Evolutionary conservation across 2,888 invertebrate genomes (phyloP).

Genomic region (Calephelis perditalis): DNA sequence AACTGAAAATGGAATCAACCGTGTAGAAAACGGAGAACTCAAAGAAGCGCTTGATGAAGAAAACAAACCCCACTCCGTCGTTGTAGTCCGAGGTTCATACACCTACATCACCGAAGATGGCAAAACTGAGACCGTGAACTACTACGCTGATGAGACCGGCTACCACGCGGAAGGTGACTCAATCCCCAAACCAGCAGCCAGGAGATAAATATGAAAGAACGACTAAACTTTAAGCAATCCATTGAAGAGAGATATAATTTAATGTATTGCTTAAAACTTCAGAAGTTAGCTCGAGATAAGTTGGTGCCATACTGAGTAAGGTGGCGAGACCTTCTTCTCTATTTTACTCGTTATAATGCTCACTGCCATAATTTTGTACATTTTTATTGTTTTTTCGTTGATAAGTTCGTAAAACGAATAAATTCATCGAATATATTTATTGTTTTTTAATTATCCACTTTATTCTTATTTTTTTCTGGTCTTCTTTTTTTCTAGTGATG

Average conservation of each 20-base stretch:
- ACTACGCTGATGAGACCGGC: constrained; percentile 80
- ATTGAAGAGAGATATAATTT: constrained; percentile 22
- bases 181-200: constrained; percentile 67
- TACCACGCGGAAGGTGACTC: constrained; percentile 80
- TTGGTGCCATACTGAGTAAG: constrained; percentile 25
- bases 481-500: too few species aligned
- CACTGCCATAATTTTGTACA: constrained; percentile 57
- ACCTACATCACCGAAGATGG: constrained; percentile 77
- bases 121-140: constrained; percentile 64
- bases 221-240: constrained; percentile 26
- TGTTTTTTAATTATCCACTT: constrained; percentile 10
- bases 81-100: constrained; percentile 79
- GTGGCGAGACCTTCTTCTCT: constrained; percentile 28
- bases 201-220: constrained; percentile 34
- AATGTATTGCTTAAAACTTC: constrained; percentile 16
- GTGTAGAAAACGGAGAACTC: constrained; percentile 66
- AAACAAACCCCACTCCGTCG: constrained; percentile 72
- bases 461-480: too few species aligned
- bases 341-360: constrained; percentile 17
- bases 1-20: constrained; percentile 75
- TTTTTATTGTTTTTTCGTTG: constrained; percentile 47
- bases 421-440: constrained; percentile 28
- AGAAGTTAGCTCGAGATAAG: constrained; percentile 8
- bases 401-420: constrained; percentile 36
- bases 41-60: constrained; percentile 69